Base-by-base conservation (phyloP, 2,888 invertebrate genomes). In the Peribatodes rhomboidaria region DNA sequence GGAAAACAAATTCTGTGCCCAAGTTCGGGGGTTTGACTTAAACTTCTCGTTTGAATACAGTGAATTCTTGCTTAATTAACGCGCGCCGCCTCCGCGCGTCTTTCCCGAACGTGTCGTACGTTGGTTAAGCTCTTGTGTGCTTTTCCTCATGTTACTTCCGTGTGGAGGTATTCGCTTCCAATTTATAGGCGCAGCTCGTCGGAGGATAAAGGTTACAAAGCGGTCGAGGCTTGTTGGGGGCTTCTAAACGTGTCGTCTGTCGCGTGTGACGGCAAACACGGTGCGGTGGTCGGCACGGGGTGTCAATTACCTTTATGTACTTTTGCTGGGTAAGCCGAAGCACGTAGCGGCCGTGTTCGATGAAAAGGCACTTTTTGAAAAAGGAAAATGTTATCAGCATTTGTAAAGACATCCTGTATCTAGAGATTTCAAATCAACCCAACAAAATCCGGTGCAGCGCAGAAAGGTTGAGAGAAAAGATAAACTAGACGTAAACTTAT, bases 11-110 rank as follows among this genome's bases (percentile, higher is more conserved):
- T 90, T 90, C 83, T 79, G 73, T 75, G 82, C 78, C 79, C 71
- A 85, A 89, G 84, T 89, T 89, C 80, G 77, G 77, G 76, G 82
- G 82, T 82, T 86, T 81, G 85, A 82, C 83, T 85, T 80, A 78
- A 89, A 89, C 80, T 89, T 88, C 81, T 79, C 79, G 83, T 84
- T 88, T 85, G 88, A 88, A 88, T 90, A 89, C 87, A 83, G 85
- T 83, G 82, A 82, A 88, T 87, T 87, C 85, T 84, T 86, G 86
- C 82, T 86, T 90, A 92, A 92, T 92, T 91, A 90, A 85, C 87
- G 84, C 81, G 79, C 82, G 81, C 76, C 74, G 72, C 72, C 70
- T 71, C 72, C 72, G 67, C 69, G n/a, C 27, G 70, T 66, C 69
- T 69, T 72, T 75, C 77, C 75, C 76, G 73, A 75, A 27, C 59